Base-by-base conservation (phyloP, 2,888 invertebrate species). In the Athalia cordata region DNA sequence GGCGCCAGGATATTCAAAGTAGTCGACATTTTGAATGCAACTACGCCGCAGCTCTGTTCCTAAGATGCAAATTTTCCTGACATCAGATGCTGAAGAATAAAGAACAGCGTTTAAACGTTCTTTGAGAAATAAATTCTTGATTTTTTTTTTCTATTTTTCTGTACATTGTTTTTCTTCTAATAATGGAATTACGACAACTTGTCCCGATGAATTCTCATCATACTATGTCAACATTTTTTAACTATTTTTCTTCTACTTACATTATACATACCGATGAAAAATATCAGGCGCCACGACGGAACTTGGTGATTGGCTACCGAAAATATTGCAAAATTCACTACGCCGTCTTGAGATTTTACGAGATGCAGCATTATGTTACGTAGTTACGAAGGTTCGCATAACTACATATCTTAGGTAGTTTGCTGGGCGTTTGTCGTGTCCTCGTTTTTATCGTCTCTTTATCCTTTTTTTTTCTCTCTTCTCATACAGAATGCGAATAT, bases 241-340 rank as follows among this genome's bases (percentile, higher is more conserved):
- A 29, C 29, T 29, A 11, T 55, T n/a, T 55, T 55, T 55, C 4
- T 55, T 55, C n/a, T 55, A 9, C 55, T 55, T 7, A 9, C 55
- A 55, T n/a, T 55, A 55, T 55, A 55, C 55, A 59, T 57, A 59
- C 59, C 57, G 72, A 59, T 72, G 11, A 43, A 72, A 72, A 59
- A 15, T 15, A 59, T 52, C 29, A 59, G 13, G 29, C 1, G 29
- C 1, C 29, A 29, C 29, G 29, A 29, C 29, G 29, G 2, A 72
- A 72, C 59, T 72, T 15, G 6, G 59, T 59, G 57, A 72, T 59
- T 70, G 57, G 68, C 57, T 70, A 70, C 81, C 81, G 82, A 81
- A 79, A 64, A 78, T 59, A 29, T 82, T 82, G 81, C 83, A 79
- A 84, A 83, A 83, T 80, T 77, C 80, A 82, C 77, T 81, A 80